phyloP scores from a whole-genome alignment of 2,113 vertebrate species.

The Neomonachus schauinslandi region DNA sequence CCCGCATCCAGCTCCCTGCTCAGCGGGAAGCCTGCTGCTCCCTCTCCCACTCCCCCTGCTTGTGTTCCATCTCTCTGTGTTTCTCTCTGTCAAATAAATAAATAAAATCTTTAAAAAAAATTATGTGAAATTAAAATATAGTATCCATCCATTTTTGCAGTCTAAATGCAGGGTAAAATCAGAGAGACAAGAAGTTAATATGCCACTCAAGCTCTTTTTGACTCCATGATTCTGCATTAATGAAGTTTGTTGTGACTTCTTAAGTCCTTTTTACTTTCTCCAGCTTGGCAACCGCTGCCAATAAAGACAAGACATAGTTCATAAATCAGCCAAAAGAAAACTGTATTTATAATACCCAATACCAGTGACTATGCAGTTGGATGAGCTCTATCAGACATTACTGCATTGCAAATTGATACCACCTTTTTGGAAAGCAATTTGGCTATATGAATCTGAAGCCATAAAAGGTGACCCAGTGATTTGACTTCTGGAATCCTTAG shows the following conservation, averaged over 20 bases:
- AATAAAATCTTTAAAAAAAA: not conserved
- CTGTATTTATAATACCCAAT: not conserved
- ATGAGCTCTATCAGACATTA: conserved; percentile 1
- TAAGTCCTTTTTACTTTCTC: conserved; percentile 40
- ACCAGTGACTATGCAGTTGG: not conserved
- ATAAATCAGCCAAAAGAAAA: conserved; percentile 31
- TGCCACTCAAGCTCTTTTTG: not conserved
- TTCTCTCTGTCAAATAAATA: not conserved
- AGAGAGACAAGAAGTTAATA: not conserved
- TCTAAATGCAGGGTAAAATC: conserved; percentile 5
- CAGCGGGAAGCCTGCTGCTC: no score
- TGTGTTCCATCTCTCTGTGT: no score
- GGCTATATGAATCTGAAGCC: not conserved
- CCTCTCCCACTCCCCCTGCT: no score
- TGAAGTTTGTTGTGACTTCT: conserved; percentile 27
- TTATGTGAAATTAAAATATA: conserved; percentile 1
- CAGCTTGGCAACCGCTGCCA: not conserved
- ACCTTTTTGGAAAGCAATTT: conserved; percentile 27
- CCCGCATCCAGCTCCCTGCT: no score
- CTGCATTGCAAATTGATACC: not conserved
- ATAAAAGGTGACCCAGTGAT: conserved; percentile 51
- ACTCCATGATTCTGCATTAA: conserved; percentile 3
- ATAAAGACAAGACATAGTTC: not conserved
- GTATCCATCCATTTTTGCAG: not conserved
- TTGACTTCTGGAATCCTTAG: conserved; percentile 47